Percentiles rank a stretch among this genome's conserved stretches.
phyloP scores from a whole-genome alignment of 2,888 invertebrate genomes.

The Mythimna ferrago region DNA sequence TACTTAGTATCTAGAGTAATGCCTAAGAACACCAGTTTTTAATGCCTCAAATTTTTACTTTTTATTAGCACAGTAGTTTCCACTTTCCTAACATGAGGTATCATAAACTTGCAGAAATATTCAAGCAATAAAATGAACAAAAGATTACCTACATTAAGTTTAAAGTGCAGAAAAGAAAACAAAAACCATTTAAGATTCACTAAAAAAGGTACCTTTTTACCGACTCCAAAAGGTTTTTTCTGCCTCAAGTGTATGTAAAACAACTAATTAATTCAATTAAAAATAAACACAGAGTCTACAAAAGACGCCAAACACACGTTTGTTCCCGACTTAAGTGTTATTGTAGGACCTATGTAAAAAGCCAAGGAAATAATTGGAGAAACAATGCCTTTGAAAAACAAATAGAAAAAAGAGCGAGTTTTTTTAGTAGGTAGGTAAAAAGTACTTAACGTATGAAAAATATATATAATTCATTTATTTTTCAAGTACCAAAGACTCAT shows the following conservation, averaged over 20 bases:
- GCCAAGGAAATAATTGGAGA: not conserved
- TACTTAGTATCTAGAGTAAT: no score
- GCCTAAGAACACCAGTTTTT: no score
- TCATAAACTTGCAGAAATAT: no score
- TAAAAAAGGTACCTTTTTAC: not conserved
- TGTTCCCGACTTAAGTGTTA: constrained; percentile 12
- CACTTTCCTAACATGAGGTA: no score
- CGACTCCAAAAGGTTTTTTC: not conserved
- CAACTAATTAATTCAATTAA: constrained; percentile 31
- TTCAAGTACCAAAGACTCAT: no score
- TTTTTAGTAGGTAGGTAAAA: not conserved
- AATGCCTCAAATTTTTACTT: no score
- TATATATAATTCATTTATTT: no score
- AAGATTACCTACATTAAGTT: not conserved
- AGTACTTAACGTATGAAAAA: not conserved
- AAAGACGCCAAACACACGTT: constrained; percentile 20
- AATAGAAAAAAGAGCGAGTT: not conserved
- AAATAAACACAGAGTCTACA: constrained; percentile 28
- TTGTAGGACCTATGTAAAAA: constrained; percentile 4
- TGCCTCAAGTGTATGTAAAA: not conserved
- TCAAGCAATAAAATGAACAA: no score
- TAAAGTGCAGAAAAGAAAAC: not conserved
- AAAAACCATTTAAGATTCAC: not conserved
- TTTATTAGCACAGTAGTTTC: no score
- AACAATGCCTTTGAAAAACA: not conserved